Base-by-base conservation (phyloP, 2,113 vertebrate species). In the Nothobranchius kuhntae region DNA sequence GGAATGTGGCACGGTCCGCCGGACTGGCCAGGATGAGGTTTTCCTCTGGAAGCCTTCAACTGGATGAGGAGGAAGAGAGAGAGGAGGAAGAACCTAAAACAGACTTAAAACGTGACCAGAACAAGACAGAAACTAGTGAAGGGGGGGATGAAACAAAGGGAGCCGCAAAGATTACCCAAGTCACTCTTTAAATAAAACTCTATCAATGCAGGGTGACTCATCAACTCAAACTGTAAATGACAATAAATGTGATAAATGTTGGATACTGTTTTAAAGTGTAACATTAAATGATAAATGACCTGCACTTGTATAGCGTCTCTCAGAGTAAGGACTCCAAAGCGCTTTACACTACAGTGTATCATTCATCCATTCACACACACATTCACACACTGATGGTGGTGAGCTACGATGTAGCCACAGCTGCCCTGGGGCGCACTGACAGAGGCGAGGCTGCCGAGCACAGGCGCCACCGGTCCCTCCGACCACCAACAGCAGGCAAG, bases 21-120 rank as follows among this genome's bases (percentile, higher is more conserved):
- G 94, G 95, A 24, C 68, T 92, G 60, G 93, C 95, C 68, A 91
- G 95, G 7, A 90, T 96, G 86, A 92, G 95, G 21, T 90, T 96
- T 55, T 98, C 96, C 68, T 98, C 96, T 0, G 96, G 95, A 45
- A 98, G 96, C 84, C 93, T 98, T 26, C 97, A 98, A 54, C 91
- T 99, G 62, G 95, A 96, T 2, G 96, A 96, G 70, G 95, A 96
- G 15, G 95, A 96, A 0, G 95, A 91, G 8, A 90, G 61, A 35
- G 84, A 89, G 9, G 91, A 85, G 35, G 89, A 83, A 17, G 70
- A 68, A 21, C 60, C 12, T 38, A 71, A 59, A 52, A 61, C 11
- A 1, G 51, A 68, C 2, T 1, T 13, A 9, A 67, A 58, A 26
- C 30, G 58, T 1, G 52, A 70, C 38, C 68, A 42, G 0, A 30